Base-by-base conservation (phyloP, 2,797 vertebrate species). In the Anguilla obscura region DNA sequence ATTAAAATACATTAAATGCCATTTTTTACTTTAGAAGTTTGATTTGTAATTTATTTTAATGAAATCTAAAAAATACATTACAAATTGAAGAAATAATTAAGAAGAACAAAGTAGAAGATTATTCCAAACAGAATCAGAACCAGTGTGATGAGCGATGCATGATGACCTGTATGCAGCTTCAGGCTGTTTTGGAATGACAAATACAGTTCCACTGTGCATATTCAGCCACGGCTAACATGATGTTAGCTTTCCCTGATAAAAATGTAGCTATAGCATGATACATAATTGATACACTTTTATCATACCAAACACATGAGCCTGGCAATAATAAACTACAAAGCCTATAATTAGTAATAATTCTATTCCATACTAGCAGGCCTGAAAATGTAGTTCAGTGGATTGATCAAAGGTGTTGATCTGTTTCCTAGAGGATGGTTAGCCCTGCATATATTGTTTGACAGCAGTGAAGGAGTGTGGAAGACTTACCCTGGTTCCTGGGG, bases 401-500 rank as follows among this genome's bases (percentile, higher is more conserved):
- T 9, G 30, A 10, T 60, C 24, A 9, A 71, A 27, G 33, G 18
- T 48, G 21, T 24, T n/a, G 33, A 48, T 0, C 21, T n/a, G 5
- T 24, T 50, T 50, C 40, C 18, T n/a, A 9, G 45, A 16, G 76
- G 14, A 21, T 80, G 33, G 36, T 5, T 48, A 21, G 18, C 79
- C 40, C 79, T 4, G 16, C 79, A 50, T 0, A 82, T 33, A 24
- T 24, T 21, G 12, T 30, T 50, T 24, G 45, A 21, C 45, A 24
- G 6, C 16, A n/a, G 1, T 50, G 21, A n/a, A 27, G 5, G 33
- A 33, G n/a, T 52, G 85, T 54, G n/a, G n/a, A 16, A 79, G 45
- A 83, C 95, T 96, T 96, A 99, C 98, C 97, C 94, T 98, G 98
- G 94, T 96, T 98, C 90, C 97, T 97, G 87, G 96, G 92, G 0